Evolutionary conservation across 2,888 invertebrate genomes (phyloP).

Genomic region (Drosophila quinaria): DNA sequence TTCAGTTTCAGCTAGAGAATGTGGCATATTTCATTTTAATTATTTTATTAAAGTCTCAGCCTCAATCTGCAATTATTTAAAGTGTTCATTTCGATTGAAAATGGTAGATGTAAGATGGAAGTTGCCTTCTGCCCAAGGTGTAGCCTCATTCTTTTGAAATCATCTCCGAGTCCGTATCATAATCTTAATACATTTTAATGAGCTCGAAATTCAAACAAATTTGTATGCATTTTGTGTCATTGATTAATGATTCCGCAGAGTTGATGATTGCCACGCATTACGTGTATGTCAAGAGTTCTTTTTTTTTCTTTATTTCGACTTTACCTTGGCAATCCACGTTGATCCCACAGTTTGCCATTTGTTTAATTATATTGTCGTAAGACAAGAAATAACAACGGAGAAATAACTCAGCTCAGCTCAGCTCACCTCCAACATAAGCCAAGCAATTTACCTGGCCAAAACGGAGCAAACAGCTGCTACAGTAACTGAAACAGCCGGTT

Average conservation of each 20-base stretch:
- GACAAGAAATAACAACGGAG: constrained; percentile 43
- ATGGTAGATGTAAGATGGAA: constrained; percentile 9
- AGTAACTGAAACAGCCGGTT: constrained; percentile 51
- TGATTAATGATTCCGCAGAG: constrained; percentile 22
- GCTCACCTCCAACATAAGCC: constrained; percentile 29
- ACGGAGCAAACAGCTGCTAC: constrained; percentile 50
- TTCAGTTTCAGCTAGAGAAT: constrained; percentile 35
- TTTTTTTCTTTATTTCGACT: not conserved
- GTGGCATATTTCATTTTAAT: constrained; percentile 72
- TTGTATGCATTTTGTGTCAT: constrained; percentile 31
- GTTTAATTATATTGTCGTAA: constrained; percentile 48
- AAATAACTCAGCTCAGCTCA: constrained; percentile 41
- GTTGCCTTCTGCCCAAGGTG: constrained; percentile 6
- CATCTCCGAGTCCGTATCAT: constrained; percentile 1
- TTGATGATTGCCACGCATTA: constrained; percentile 38
- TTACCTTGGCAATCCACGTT: constrained; percentile 26
- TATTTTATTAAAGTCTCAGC: constrained; percentile 73
- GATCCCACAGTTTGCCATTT: constrained; percentile 26
- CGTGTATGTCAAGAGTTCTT: constrained; percentile 20
- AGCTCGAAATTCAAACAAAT: constrained; percentile 12
- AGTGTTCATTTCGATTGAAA: constrained; percentile 49
- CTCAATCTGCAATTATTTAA: constrained; percentile 70
- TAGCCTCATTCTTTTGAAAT: constrained; percentile 12
- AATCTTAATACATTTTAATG: constrained; percentile 38
- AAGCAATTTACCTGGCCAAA: constrained; percentile 24